A percentile compares a stretch with the other conserved stretches of the same genome.
Conservation (phyloP, 2,113 vertebrate genomes). For the Carettochelys insculpta region DNA sequence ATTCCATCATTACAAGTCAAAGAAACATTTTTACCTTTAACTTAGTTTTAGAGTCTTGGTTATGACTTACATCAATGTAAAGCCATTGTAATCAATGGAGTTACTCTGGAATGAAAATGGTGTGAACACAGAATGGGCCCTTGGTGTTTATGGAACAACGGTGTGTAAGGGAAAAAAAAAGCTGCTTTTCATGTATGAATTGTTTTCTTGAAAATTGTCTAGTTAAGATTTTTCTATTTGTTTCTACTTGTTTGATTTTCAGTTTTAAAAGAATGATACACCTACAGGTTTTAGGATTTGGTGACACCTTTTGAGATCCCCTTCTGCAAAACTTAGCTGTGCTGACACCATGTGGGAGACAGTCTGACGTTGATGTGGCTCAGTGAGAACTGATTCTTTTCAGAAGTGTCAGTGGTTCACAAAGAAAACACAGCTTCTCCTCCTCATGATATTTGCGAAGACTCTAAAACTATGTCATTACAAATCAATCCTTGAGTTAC, state of each 20-base stretch:
- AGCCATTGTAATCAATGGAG: background rate
- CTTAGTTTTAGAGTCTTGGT: background rate
- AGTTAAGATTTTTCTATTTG: constrained; percentile 15
- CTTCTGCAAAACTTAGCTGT: rapidly evolving
- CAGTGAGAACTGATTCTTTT: background rate
- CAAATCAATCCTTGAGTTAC: background rate
- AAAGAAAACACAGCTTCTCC: background rate
- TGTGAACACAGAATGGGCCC: background rate
- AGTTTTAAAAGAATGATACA: background rate
- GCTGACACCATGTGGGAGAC: background rate
- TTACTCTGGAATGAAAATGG: constrained; percentile 19
- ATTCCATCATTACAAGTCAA: background rate
- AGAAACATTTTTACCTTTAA: background rate
- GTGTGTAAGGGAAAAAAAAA: constrained; percentile 3
- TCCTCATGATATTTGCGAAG: background rate
- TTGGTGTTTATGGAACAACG: background rate
- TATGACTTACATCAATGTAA: background rate
- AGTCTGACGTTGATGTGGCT: background rate
- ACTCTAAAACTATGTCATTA: background rate
- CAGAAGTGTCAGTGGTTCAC: background rate
- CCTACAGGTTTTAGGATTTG: background rate
- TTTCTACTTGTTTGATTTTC: background rate
- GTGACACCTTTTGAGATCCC: background rate
- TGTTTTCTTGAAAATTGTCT: constrained; percentile 10
- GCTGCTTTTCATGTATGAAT: background rate